phyloP scores from a whole-genome alignment of 2,888 invertebrate species.

The Acrobasis repandana region DNA sequence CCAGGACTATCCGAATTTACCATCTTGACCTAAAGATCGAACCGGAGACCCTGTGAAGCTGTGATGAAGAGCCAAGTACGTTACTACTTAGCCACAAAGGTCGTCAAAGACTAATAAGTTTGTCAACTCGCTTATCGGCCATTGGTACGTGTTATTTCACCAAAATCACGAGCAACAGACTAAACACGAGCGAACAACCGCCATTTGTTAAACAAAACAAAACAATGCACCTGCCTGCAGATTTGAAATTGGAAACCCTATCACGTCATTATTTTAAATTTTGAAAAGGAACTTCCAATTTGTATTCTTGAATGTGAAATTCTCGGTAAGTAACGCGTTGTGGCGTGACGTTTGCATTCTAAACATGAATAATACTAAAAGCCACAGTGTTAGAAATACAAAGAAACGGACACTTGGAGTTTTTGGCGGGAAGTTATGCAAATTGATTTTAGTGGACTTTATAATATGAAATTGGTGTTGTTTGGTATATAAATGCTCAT shows the following conservation, averaged over 20 bases:
- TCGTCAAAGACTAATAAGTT: neutral
- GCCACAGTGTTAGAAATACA: neutral
- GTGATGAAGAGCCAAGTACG: too few relatives aligned
- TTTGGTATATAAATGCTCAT: too few relatives aligned
- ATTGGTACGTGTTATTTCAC: slow-evolving; percentile 15
- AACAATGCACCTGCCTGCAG: slow-evolving; percentile 22
- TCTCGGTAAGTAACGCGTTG: slow-evolving; percentile 15
- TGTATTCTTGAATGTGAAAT: slow-evolving; percentile 20
- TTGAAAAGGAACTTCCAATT: slow-evolving; percentile 20
- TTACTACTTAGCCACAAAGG: too few relatives aligned
- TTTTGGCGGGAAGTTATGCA: too few relatives aligned
- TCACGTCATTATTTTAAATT: slow-evolving; percentile 23
- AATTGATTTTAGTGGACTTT: too few relatives aligned
- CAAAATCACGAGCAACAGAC: neutral
- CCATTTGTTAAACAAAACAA: slow-evolving; percentile 3
- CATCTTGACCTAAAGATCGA: too few relatives aligned
- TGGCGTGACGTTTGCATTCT: slow-evolving; percentile 16
- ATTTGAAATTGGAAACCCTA: slow-evolving; percentile 19
- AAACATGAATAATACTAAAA: slow-evolving; percentile 1
- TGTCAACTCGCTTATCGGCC: neutral
- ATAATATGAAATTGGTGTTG: too few relatives aligned
- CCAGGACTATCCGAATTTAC: too few relatives aligned
- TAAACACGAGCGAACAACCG: neutral
- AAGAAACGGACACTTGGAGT: too few relatives aligned
- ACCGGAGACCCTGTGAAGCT: too few relatives aligned